Percentiles rank a stretch among this genome's conserved stretches.
Evolutionary conservation across 2,888 invertebrate genomes (phyloP).

Genomic region (Agrypnus murinus): DNA sequence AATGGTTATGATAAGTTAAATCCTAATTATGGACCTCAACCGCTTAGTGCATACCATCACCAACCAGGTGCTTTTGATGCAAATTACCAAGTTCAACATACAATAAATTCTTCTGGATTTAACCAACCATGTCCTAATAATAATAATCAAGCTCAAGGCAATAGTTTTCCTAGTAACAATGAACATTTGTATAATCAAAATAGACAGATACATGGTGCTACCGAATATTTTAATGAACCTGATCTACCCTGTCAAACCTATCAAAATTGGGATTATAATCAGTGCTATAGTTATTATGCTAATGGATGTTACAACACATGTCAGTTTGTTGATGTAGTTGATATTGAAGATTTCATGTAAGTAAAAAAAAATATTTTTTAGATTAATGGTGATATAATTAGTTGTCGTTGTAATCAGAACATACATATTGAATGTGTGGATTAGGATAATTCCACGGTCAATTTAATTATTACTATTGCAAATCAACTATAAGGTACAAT

Average conservation of each 20-base stretch:
- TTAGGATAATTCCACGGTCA: too few species aligned
- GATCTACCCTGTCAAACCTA: slow-evolving; percentile 72
- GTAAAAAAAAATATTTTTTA: too few species aligned
- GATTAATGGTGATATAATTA: too few species aligned
- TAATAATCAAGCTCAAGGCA: background rate
- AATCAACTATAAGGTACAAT: too few species aligned
- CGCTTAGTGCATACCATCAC: background rate
- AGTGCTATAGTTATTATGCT: slow-evolving; percentile 79
- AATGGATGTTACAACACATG: slow-evolving; percentile 75
- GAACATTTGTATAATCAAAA: background rate
- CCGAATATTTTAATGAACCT: background rate
- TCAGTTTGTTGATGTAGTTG: slow-evolving; percentile 79
- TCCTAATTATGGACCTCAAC: slow-evolving; percentile 27
- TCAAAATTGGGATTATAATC: slow-evolving; percentile 78
- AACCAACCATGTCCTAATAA: background rate
- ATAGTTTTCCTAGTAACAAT: background rate
- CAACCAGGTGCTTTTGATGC: background rate
- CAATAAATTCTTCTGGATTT: background rate
- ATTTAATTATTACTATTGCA: too few species aligned
- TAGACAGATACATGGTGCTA: background rate
- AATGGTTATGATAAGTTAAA: slow-evolving; percentile 18
- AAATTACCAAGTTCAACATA: slow-evolving; percentile 2
- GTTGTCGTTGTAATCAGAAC: too few species aligned
- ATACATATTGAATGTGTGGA: too few species aligned
- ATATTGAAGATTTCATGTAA: slow-evolving; percentile 86